Evolutionary conservation across 1,140 invertebrate genomes (phyloP).

Genomic region (Drosophila sechellia): DNA sequence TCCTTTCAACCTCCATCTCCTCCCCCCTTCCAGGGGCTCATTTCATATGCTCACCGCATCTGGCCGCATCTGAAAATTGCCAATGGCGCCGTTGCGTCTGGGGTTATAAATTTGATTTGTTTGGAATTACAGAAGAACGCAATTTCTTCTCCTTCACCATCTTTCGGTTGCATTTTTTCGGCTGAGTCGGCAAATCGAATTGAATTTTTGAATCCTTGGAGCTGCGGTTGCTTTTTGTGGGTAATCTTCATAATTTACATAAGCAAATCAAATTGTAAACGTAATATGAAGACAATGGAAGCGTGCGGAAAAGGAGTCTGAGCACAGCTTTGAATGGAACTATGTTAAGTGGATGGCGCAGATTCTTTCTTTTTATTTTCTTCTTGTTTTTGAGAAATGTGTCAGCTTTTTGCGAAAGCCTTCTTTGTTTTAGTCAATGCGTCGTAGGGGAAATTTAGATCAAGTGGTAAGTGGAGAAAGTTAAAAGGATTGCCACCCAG

Average conservation of each 20-base stretch:
- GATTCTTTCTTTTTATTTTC: conserved; percentile 49
- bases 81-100: conserved; percentile 77
- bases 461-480: conserved; percentile 50
- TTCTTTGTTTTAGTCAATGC: conserved; percentile 62
- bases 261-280: conserved; percentile 80
- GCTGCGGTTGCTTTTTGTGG: conserved; percentile 74
- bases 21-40: conserved; percentile 41
- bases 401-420: conserved; percentile 53
- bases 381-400: conserved; percentile 52
- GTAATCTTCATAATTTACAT: conserved; percentile 81
- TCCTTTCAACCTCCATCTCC: conserved; percentile 14
- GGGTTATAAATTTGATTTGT: conserved; percentile 82
- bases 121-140: conserved; percentile 75
- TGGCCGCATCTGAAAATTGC: conserved; percentile 78
- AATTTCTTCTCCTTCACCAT: conserved; percentile 36
- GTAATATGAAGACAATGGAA: conserved; percentile 52
- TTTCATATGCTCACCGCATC: conserved; percentile 80
- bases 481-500: conserved; percentile 23
- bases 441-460: conserved; percentile 61
- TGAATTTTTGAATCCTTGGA: conserved; percentile 42
- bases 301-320: conserved; percentile 19
- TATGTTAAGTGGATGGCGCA: conserved; percentile 76
- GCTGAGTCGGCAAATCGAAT: conserved; percentile 77
- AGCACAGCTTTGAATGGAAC: conserved; percentile 54
- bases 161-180: conserved; percentile 24